Conservation (phyloP, 2,797 vertebrate genomes). For the Halcyon badia region DNA sequence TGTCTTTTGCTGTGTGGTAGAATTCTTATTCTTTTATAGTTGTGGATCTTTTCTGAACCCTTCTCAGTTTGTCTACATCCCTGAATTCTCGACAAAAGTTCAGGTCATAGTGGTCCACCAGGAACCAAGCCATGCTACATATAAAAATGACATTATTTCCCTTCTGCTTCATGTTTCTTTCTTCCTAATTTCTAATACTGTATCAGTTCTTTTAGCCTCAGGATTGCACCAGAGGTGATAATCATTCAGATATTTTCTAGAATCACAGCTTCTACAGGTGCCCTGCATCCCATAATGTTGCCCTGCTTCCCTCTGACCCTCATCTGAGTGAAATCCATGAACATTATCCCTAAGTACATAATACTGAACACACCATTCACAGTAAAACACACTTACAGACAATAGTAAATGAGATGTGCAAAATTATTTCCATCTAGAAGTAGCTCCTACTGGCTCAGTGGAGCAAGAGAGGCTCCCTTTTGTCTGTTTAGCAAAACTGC, state of each 20-base stretch:
- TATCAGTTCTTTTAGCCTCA: not conserved
- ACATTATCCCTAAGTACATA: not conserved
- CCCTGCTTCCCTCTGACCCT: not conserved
- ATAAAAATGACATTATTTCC: not conserved
- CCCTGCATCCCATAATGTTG: not conserved
- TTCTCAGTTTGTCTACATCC: not conserved
- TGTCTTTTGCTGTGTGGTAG: not conserved
- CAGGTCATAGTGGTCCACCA: not conserved
- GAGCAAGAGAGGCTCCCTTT: not conserved
- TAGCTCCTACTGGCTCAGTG: not conserved
- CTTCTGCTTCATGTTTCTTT: not conserved
- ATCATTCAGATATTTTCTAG: not conserved
- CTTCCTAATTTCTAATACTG: not conserved
- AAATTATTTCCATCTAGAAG: not conserved
- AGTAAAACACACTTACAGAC: not conserved
- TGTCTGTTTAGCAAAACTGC: not conserved
- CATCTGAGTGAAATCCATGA: not conserved
- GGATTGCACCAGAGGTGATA: not conserved
- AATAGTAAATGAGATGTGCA: not conserved
- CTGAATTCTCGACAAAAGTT: not conserved
- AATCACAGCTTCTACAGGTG: not conserved
- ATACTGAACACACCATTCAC: not conserved
- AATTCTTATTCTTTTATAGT: not conserved
- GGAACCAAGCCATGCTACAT: not conserved
- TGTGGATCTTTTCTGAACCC: not conserved